Percentiles rank a stretch among this genome's conserved stretches.
These are phyloP conservation scores for Eolophus roseicapilla DNA, from an alignment of 2,113 vertebrate genomes.

Conservation along the genomic window DNA sequence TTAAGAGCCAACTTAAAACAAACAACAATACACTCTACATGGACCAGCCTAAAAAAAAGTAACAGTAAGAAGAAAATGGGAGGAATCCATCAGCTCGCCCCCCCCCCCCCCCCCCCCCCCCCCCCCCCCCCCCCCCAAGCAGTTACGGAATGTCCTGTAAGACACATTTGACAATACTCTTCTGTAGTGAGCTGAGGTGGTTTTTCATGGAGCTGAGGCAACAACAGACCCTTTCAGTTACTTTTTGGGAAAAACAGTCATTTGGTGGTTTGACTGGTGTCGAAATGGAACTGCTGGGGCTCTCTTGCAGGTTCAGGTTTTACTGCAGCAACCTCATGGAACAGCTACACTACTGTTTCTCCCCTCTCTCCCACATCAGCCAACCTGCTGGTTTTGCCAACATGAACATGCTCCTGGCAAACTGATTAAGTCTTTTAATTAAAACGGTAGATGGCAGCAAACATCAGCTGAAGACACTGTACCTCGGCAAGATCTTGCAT, in stretches of 20 bases:
- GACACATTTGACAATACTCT: constrained; percentile 64
- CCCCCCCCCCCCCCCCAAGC: not conserved
- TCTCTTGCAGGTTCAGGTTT: not conserved
- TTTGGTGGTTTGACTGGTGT: not conserved
- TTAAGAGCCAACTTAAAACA: not conserved
- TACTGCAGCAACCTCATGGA: not conserved
- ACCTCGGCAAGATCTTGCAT: not conserved
- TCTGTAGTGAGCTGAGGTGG: constrained; percentile 64
- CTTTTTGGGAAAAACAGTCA: not conserved
- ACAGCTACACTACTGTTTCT: not conserved
- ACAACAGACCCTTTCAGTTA: constrained; percentile 61
- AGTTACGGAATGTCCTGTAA: not conserved
- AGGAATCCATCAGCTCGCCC: not conserved
- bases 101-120: not conserved
- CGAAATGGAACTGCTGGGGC: constrained; percentile 14
- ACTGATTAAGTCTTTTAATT: not conserved
- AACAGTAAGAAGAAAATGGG: not conserved
- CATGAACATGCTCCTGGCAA: not conserved
- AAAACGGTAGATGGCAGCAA: constrained; percentile 84
- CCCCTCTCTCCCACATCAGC: not conserved
- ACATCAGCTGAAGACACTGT: constrained; percentile 3
- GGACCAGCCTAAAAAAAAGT: not conserved
- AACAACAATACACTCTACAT: not conserved
- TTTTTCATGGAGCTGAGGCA: constrained; percentile 52
- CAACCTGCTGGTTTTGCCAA: not conserved